Base-by-base conservation (phyloP, 2,113 vertebrate genomes). In the Siphamia tubifer region DNA sequence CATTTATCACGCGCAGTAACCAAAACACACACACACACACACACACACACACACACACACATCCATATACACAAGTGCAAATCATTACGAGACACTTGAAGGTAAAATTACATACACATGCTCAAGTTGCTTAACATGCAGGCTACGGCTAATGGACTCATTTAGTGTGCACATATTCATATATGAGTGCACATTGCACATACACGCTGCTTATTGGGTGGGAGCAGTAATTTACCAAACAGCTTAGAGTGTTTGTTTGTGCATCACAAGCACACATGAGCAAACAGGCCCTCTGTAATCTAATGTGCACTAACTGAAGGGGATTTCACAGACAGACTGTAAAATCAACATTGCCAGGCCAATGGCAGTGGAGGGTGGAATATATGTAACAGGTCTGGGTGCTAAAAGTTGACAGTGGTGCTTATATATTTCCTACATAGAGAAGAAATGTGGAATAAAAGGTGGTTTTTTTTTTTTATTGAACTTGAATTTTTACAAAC, bases 241-340 rank as follows among this genome's bases (percentile, higher is more conserved):
- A 34, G 81, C 78, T 85, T 15, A 52, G 75, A 80, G 80, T 79
- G 83, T 86, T 87, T 86, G 85, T 86, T 90, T 90, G 73, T 76
- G 77, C 73, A 73, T 68, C 57, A 43, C 78, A 48, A 65, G 82
- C 82, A 53, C 80, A 83, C 74, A 54, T 43, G 61, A 63, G 71
- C 71, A 77, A 85, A 83, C 81, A 79, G 65, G 19, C 61, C 32
- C 45, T 40, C 25, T 45, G 77, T 81, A 65, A 81, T 85, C 79
- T 79, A 79, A 80, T 65, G 70, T 60, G 67, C 78, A 53, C 82
- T 72, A 75, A 85, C 67, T 74, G 71, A 35, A 30, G 54, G 61
- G 60, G 70, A 35, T 64, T 68, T 48, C 42, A 54, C 61, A 74
- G 73, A 40, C 65, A 53, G 16, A 68, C 60, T 43, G 53, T 74